These are phyloP conservation scores for Dallia pectoralis DNA, from an alignment of 2,797 vertebrate species.

Conservation along the genomic window DNA sequence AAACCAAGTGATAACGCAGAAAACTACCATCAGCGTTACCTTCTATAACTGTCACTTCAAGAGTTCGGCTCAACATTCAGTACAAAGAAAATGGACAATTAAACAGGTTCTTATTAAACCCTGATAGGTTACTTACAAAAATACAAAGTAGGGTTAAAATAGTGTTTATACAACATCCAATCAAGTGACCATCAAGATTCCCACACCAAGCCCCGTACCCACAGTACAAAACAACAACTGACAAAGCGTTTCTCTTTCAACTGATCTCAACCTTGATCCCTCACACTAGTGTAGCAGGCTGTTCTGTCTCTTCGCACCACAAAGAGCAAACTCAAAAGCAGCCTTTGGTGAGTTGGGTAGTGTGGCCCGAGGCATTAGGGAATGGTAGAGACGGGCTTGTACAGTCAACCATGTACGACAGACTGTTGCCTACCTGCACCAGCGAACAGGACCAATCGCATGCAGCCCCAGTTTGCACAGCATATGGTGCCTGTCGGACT, in stretches of 20 bases:
- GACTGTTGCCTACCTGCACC: slow-evolving; percentile 11
- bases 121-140: not conserved
- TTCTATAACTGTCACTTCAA: no score
- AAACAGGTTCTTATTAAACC: not conserved
- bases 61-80: not conserved
- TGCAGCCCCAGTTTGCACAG: not conserved
- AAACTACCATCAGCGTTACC: no score
- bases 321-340: slow-evolving; percentile 15
- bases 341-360: not conserved
- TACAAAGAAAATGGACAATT: not conserved
- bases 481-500: not conserved
- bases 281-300: not conserved
- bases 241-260: not conserved
- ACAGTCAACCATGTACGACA: slow-evolving; percentile 14
- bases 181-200: not conserved
- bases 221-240: not conserved
- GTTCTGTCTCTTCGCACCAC: not conserved
- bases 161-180: not conserved
- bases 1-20: no score
- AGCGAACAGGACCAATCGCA: slow-evolving; percentile 9
- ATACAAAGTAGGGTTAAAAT: not conserved
- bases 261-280: slow-evolving; percentile 1
- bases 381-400: not conserved
- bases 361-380: no score
- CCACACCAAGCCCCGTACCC: not conserved